These are phyloP conservation scores for Dicrurus megarhynchus DNA, from an alignment of 2,113 vertebrate genomes.

Conservation along the genomic window DNA sequence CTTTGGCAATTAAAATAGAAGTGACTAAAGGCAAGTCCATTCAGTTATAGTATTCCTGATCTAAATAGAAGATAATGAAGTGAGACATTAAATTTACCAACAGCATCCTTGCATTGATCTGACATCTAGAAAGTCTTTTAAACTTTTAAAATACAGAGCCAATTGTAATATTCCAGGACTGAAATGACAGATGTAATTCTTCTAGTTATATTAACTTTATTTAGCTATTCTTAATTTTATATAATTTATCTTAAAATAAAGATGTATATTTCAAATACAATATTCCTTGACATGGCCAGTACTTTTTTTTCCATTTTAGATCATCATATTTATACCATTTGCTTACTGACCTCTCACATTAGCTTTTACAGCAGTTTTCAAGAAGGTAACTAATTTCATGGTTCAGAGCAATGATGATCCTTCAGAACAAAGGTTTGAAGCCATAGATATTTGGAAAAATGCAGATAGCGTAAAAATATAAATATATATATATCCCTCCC, in stretches of 20 bases:
- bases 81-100: background rate
- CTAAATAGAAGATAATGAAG: background rate
- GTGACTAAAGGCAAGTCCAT: background rate
- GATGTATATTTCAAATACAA: slow-evolving; percentile 21
- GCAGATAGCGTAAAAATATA: slow-evolving; percentile 2
- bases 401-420: slow-evolving; percentile 3
- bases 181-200: slow-evolving; percentile 36
- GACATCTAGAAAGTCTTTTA: background rate
- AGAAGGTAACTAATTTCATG: slow-evolving; percentile 12
- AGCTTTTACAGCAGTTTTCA: slow-evolving; percentile 44
- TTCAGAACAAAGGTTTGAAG: slow-evolving; percentile 13
- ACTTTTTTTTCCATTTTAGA: slow-evolving; percentile 1
- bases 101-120: background rate
- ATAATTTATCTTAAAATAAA: slow-evolving; percentile 49
- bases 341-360: background rate
- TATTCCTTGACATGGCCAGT: slow-evolving; percentile 1
- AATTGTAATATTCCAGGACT: slow-evolving; percentile 6
- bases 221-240: slow-evolving; percentile 14
- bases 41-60: background rate
- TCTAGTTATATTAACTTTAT: slow-evolving; percentile 57
- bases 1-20: background rate
- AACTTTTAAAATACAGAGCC: slow-evolving; percentile 1
- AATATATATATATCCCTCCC: background rate
- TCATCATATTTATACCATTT: background rate
- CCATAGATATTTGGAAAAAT: slow-evolving; percentile 6